A percentile compares a stretch with the other conserved stretches of the same genome.
Evolutionary conservation across 2,113 vertebrate genomes (phyloP).

Genomic region (Cricetomys ansorgei): DNA sequence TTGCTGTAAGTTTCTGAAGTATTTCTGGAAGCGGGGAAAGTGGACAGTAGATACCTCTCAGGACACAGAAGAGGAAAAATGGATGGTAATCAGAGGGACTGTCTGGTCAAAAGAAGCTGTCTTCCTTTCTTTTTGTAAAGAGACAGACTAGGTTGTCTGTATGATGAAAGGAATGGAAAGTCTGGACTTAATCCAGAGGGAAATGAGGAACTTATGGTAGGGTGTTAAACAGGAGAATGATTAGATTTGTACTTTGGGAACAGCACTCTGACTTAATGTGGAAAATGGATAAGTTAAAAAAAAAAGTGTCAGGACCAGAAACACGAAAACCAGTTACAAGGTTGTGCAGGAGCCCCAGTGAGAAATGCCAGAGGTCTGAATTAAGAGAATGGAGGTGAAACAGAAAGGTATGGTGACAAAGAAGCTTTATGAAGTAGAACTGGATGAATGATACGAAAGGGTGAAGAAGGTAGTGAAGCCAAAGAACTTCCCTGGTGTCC

Average conservation of each 20-base stretch:
- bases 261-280: not conserved
- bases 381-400: not conserved
- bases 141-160: not conserved
- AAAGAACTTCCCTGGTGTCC: not conserved
- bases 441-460: not conserved
- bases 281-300: not conserved
- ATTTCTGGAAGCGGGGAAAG: not conserved
- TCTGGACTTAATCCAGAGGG: constrained; percentile 23
- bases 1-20: not conserved
- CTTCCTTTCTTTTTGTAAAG: constrained; percentile 3
- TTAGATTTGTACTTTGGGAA: constrained; percentile 1
- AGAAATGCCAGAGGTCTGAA: not conserved
- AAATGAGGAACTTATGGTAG: not conserved
- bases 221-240: not conserved
- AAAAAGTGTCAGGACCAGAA: not conserved
- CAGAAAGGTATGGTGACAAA: not conserved
- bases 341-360: not conserved
- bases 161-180: not conserved
- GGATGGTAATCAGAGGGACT: not conserved
- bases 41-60: not conserved
- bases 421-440: not conserved
- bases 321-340: not conserved
- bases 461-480: not conserved
- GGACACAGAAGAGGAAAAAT: not conserved
- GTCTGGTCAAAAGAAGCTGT: not conserved